Conservation (phyloP, 2,113 vertebrate genomes). For the Phyllopteryx taeniolatus region DNA sequence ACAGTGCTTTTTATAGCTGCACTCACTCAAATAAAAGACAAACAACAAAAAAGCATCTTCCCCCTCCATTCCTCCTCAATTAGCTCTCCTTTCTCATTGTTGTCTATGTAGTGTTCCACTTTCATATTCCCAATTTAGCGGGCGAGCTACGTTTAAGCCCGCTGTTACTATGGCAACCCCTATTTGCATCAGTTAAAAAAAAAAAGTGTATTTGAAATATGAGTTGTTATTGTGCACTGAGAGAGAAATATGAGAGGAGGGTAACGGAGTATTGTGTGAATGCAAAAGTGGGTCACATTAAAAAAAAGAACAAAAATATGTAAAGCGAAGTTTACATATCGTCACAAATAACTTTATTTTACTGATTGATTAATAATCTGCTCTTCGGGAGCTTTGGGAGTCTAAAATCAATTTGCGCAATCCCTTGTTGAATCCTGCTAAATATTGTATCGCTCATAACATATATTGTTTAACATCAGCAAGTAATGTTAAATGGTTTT, state of each 20-base stretch:
- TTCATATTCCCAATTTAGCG: slow-evolving; percentile 70
- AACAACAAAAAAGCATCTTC: slow-evolving; percentile 28
- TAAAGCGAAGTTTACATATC: background rate
- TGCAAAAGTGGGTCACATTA: slow-evolving; percentile 1
- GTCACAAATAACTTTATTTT: background rate
- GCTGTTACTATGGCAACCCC: slow-evolving; percentile 79
- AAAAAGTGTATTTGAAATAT: slow-evolving; percentile 43
- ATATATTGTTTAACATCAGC: background rate
- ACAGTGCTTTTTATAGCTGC: slow-evolving; percentile 64
- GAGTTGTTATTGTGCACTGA: slow-evolving; percentile 5
- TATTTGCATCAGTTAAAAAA: slow-evolving; percentile 74
- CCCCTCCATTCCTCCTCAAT: slow-evolving; percentile 35
- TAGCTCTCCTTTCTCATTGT: slow-evolving; percentile 53
- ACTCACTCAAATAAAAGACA: slow-evolving; percentile 49
- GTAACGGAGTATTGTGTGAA: background rate
- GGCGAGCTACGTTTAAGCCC: slow-evolving; percentile 70
- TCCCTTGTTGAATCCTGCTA: background rate
- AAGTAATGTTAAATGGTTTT: background rate
- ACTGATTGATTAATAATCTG: background rate
- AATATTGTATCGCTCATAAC: background rate
- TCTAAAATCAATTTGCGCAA: background rate
- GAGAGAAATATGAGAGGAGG: slow-evolving; percentile 4
- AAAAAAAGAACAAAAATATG: background rate
- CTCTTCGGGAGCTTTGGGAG: background rate
- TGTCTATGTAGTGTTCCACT: slow-evolving; percentile 67